These are phyloP conservation scores for Ciconia maguari DNA, from an alignment of 2,113 vertebrate species.

Conservation along the genomic window DNA sequence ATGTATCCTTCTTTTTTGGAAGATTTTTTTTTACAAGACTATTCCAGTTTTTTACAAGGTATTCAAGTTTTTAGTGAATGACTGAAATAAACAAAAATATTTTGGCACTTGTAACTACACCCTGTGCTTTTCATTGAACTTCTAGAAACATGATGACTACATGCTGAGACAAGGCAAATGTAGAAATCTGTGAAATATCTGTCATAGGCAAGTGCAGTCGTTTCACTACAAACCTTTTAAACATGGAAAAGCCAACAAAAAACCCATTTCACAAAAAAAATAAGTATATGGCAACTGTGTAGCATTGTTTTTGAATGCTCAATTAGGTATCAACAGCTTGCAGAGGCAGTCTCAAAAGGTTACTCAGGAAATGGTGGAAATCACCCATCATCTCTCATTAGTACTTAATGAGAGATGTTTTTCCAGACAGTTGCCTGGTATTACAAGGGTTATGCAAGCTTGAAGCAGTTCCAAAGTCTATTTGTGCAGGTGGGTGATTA, in stretches of 20 bases:
- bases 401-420: slow-evolving; percentile 53
- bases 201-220: neutral
- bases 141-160: neutral
- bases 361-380: slow-evolving; percentile 54
- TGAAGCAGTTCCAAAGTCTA: slow-evolving; percentile 54
- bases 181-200: neutral
- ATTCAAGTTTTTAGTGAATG: neutral
- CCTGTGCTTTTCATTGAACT: neutral
- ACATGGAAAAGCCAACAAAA: neutral
- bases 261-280: neutral
- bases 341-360: slow-evolving; percentile 44
- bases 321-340: slow-evolving; percentile 44
- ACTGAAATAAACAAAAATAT: neutral
- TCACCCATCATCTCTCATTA: slow-evolving; percentile 57
- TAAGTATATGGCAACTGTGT: neutral
- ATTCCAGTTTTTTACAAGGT: neutral
- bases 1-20: neutral
- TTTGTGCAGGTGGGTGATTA: slow-evolving; percentile 66
- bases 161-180: neutral
- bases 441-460: slow-evolving; percentile 42
- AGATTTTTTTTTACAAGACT: neutral
- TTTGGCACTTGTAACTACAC: neutral
- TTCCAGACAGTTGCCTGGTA: slow-evolving; percentile 52
- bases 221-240: neutral
- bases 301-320: slow-evolving; percentile 27